phyloP scores from a whole-genome alignment of 1,140 invertebrate genomes.

The Drosophila pectinifera region DNA sequence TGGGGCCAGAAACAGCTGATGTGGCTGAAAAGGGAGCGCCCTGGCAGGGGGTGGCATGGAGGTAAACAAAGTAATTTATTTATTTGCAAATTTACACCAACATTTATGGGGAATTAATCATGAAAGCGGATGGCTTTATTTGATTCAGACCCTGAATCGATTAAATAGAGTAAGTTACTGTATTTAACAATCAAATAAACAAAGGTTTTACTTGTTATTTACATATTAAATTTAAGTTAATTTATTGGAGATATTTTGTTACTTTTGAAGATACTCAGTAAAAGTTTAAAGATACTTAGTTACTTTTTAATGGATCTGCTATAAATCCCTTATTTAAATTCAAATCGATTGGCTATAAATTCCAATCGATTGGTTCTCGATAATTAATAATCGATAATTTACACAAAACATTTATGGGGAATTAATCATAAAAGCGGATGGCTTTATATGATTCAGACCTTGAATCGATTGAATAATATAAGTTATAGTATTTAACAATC shows the following conservation, averaged over 20 bases:
- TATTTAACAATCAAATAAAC: background rate
- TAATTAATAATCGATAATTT: too few relatives aligned
- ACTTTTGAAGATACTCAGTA: too few relatives aligned
- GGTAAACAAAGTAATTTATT: constrained; percentile 8
- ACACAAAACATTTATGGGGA: background rate
- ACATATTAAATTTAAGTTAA: too few relatives aligned
- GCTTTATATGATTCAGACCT: background rate
- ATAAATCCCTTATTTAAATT: background rate
- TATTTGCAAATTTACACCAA: constrained; percentile 5
- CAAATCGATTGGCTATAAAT: constrained; percentile 5
- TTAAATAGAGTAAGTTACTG: too few relatives aligned
- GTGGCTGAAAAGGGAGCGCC: background rate
- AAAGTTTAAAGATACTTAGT: too few relatives aligned
- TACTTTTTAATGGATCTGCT: background rate
- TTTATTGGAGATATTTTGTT: too few relatives aligned
- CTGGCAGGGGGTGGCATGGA: background rate
- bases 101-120: constrained; percentile 7
- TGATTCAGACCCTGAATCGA: too few relatives aligned
- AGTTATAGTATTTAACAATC: background rate
- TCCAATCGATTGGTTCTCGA: too few relatives aligned
- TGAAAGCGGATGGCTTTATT: background rate
- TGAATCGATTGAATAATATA: too few relatives aligned
- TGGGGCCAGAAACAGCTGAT: constrained; percentile 32
- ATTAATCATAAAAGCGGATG: constrained; percentile 6
- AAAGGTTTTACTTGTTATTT: too few relatives aligned